Conservation (phyloP, 2,888 invertebrate species). For the Cheilosia vernalis region DNA sequence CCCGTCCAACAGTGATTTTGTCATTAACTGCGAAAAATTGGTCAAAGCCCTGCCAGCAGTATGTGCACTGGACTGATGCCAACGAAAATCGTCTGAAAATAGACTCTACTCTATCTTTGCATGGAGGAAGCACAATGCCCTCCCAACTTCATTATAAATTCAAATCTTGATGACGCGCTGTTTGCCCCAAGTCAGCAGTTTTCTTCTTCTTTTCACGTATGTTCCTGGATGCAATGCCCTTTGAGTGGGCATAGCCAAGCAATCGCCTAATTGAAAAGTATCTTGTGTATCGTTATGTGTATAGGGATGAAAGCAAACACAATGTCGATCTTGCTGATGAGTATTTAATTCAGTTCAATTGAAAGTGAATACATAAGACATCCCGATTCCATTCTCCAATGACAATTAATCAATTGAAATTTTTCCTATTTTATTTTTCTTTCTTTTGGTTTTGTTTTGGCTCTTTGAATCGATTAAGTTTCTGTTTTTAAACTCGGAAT, state of each 20-base stretch:
- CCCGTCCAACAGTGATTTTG: constrained; percentile 34
- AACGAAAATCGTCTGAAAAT: constrained; percentile 63
- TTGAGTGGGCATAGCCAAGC: constrained; percentile 45
- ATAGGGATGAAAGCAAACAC: constrained; percentile 35
- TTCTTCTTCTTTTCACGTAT: background rate
- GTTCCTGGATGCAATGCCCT: constrained; percentile 57
- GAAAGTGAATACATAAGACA: constrained; percentile 46
- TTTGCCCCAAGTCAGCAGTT: constrained; percentile 30
- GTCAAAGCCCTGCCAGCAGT: constrained; percentile 51
- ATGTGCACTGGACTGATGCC: constrained; percentile 62
- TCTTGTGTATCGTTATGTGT: constrained; percentile 16
- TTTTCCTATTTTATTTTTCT: constrained; percentile 14
- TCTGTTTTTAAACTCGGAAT: constrained; percentile 4
- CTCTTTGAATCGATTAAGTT: constrained; percentile 10
- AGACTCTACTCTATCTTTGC: constrained; percentile 48
- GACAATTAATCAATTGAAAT: constrained; percentile 63
- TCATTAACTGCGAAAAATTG: constrained; percentile 60
- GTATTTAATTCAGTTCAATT: constrained; percentile 67
- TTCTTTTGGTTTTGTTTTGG: too few relatives aligned
- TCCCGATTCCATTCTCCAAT: constrained; percentile 38
- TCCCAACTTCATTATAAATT: constrained; percentile 61
- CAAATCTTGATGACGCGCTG: constrained; percentile 60
- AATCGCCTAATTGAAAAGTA: constrained; percentile 61
- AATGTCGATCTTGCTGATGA: constrained; percentile 55
- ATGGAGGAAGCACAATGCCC: constrained; percentile 71